phyloP scores from a whole-genome alignment of 2,113 vertebrate species.

The Forbesichthys agassizii region DNA sequence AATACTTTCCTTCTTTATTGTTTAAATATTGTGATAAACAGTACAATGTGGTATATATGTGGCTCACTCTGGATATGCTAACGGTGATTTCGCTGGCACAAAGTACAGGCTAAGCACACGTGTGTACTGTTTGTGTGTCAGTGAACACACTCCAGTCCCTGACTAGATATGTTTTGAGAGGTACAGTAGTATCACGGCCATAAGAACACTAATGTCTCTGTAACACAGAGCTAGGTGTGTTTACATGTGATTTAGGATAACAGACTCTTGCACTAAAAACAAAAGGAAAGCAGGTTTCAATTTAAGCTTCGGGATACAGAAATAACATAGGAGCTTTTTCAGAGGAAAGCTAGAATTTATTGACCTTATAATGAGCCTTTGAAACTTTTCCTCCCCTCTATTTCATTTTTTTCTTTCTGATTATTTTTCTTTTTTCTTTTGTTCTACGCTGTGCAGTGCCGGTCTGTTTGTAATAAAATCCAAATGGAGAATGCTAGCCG shows the following conservation, averaged over 20 bases:
- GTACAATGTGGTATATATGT: too few species aligned
- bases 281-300: conserved; percentile 42
- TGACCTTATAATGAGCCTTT: conserved; percentile 61
- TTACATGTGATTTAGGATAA: conserved; percentile 44
- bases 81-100: too few species aligned
- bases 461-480: conserved; percentile 68
- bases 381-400: conserved; percentile 29
- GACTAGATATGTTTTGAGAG: conserved; percentile 18
- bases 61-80: too few species aligned
- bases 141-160: conserved; percentile 12
- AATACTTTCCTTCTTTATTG: not conserved
- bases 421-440: conserved; percentile 55
- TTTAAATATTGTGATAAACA: too few species aligned
- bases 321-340: conserved; percentile 26
- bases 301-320: conserved; percentile 37
- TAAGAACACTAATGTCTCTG: conserved; percentile 41
- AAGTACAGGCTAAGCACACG: too few species aligned
- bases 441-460: conserved; percentile 45
- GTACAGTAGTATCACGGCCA: conserved; percentile 35
- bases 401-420: conserved; percentile 32
- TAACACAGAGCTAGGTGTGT: conserved; percentile 34
- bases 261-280: conserved; percentile 28
- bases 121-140: conserved; percentile 19
- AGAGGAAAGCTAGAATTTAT: conserved; percentile 55
- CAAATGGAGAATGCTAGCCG: conserved; percentile 58